phyloP scores from a whole-genome alignment of 2,888 invertebrate genomes.

The Trachelus troglodyta region DNA sequence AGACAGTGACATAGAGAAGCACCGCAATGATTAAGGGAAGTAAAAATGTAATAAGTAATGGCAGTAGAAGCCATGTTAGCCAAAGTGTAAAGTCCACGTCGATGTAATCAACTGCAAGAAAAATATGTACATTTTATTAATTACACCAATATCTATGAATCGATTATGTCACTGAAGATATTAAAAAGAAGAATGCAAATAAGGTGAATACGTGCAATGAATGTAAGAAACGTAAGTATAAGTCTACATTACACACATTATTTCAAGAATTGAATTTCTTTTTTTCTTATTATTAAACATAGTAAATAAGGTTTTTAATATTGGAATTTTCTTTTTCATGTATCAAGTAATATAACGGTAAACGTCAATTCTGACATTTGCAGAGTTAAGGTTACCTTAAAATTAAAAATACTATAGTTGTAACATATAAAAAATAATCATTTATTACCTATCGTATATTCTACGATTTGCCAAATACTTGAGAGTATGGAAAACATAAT shows the following conservation, averaged over 20 bases:
- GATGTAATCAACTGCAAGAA: conserved; percentile 78
- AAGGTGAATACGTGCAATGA: background rate
- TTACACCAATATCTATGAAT: background rate
- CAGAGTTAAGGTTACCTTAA: conserved; percentile 1
- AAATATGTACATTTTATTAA: background rate
- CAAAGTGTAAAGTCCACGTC: conserved; percentile 87
- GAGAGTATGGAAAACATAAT: conserved; percentile 48
- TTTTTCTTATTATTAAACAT: background rate
- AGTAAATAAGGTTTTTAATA: background rate
- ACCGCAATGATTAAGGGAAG: conserved; percentile 83
- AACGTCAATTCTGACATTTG: background rate
- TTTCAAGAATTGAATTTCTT: background rate
- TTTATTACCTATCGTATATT: conserved; percentile 50
- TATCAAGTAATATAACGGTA: background rate
- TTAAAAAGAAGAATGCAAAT: background rate
- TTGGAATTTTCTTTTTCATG: background rate
- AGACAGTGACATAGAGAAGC: conserved; percentile 83
- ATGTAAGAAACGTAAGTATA: background rate
- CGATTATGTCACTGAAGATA: background rate
- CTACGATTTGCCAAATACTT: conserved; percentile 42
- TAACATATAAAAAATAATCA: background rate
- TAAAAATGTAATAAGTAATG: conserved; percentile 86
- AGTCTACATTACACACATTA: background rate
- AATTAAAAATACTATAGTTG: background rate
- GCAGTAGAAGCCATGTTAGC: conserved; percentile 87